Evolutionary conservation across 2,888 invertebrate species (phyloP).

Genomic region (Sesia bembeciformis): DNA sequence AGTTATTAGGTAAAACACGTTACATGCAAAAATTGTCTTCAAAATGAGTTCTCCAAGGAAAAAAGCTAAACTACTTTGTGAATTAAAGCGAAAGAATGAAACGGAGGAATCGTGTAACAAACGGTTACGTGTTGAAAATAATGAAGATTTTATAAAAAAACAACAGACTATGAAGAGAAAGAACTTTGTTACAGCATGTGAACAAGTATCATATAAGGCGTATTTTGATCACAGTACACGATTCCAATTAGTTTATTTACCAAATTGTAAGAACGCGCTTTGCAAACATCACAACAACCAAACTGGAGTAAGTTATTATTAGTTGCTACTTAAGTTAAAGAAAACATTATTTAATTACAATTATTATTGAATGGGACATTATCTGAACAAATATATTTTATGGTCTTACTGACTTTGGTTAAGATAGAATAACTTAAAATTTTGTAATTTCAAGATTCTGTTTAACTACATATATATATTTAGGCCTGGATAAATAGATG

Average conservation of each 20-base stretch:
- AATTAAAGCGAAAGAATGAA: constrained; percentile 20
- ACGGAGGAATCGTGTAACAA: constrained; percentile 19
- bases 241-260: constrained; percentile 37
- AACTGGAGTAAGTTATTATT: constrained; percentile 21
- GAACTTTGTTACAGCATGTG: constrained; percentile 54
- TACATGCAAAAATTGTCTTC: too few relatives aligned
- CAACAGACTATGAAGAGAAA: constrained; percentile 31
- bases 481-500: too few relatives aligned
- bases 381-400: too few relatives aligned
- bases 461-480: too few relatives aligned
- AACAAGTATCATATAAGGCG: constrained; percentile 41
- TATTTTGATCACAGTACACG: constrained; percentile 39
- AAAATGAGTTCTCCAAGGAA: background rate
- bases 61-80: background rate
- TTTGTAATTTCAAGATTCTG: too few relatives aligned
- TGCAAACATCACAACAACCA: constrained; percentile 34
- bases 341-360: too few relatives aligned
- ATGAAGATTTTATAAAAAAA: constrained; percentile 11
- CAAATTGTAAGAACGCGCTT: constrained; percentile 30
- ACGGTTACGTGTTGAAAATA: constrained; percentile 22
- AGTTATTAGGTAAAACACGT: too few relatives aligned
- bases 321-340: too few relatives aligned
- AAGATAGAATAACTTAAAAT: too few relatives aligned
- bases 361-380: too few relatives aligned
- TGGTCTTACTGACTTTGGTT: too few relatives aligned